Conservation (phyloP, 1,140 invertebrate species). For the Temnothorax longispinosus region DNA sequence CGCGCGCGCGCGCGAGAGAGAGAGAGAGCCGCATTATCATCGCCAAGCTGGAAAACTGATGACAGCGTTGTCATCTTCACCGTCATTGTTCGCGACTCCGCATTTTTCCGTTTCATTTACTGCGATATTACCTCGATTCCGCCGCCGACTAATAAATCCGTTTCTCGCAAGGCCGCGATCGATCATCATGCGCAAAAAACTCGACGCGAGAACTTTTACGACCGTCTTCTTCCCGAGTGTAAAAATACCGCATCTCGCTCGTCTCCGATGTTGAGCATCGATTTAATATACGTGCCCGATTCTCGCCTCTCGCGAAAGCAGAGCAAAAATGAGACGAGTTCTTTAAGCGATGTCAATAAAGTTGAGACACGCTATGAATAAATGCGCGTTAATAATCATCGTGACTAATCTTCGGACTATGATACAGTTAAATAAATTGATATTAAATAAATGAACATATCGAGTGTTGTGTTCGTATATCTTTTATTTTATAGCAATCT, state of each 20-base stretch:
- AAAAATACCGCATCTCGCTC: neutral
- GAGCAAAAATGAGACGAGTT: neutral
- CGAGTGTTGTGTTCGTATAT: neutral
- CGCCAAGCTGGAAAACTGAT: neutral
- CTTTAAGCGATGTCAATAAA: neutral
- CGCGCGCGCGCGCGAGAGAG: too few relatives aligned
- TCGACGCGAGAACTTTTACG: neutral
- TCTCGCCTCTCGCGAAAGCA: neutral
- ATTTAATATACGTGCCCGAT: conserved; percentile 12
- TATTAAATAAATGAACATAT: neutral
- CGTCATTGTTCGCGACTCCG: neutral
- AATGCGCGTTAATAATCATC: neutral
- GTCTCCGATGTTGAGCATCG: neutral
- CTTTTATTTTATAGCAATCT: neutral
- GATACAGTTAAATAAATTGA: neutral
- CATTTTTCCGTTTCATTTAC: conserved; percentile 8
- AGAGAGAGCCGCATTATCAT: neutral
- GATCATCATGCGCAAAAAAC: conserved; percentile 11
- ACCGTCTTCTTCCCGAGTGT: neutral
- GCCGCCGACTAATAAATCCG: neutral
- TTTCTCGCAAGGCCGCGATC: neutral
- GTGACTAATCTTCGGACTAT: neutral
- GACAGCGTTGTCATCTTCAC: neutral
- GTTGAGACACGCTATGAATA: neutral
- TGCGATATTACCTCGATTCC: conserved; percentile 21